These are phyloP conservation scores for Sycophila texana DNA, from an alignment of 2,888 invertebrate genomes.

Conservation along the genomic window DNA sequence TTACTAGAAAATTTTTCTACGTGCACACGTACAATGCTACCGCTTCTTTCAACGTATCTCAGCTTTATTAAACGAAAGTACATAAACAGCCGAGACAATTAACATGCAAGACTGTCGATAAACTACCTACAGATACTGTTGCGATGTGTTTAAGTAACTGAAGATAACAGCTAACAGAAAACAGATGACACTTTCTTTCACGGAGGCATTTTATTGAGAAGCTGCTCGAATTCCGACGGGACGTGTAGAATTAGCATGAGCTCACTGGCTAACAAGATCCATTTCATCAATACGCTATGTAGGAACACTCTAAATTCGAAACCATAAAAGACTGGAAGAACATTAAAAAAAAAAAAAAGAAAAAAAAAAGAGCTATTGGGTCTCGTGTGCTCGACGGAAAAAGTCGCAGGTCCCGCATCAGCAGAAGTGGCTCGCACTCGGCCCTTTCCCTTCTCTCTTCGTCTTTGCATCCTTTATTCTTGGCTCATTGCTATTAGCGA, in stretches of 20 bases:
- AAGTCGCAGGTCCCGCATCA: constrained; percentile 31
- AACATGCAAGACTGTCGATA: constrained; percentile 51
- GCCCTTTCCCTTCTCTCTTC: constrained; percentile 21
- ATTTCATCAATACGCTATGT: constrained; percentile 59
- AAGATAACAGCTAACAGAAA: too few species aligned
- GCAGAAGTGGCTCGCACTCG: too few species aligned
- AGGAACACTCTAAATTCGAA: constrained; percentile 74
- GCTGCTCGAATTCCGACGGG: constrained; percentile 59
- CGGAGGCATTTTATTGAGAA: constrained; percentile 76
- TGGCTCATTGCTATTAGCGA: neutral
- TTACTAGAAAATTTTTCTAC: too few species aligned
- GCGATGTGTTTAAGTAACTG: too few species aligned
- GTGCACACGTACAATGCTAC: constrained; percentile 61
- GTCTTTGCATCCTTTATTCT: constrained; percentile 12
- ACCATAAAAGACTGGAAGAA: constrained; percentile 56
- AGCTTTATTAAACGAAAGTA: constrained; percentile 67
- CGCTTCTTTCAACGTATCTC: constrained; percentile 70
- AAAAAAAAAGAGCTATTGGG: neutral
- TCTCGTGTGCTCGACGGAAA: constrained; percentile 21
- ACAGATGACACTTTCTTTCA: constrained; percentile 31
- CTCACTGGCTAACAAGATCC: constrained; percentile 34
- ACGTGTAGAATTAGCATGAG: too few species aligned
- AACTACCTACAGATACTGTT: too few species aligned
- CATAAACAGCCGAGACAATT: constrained; percentile 56
- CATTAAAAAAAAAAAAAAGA: neutral